phyloP scores from a whole-genome alignment of 2,888 invertebrate species.

The Girardia tigrina region DNA sequence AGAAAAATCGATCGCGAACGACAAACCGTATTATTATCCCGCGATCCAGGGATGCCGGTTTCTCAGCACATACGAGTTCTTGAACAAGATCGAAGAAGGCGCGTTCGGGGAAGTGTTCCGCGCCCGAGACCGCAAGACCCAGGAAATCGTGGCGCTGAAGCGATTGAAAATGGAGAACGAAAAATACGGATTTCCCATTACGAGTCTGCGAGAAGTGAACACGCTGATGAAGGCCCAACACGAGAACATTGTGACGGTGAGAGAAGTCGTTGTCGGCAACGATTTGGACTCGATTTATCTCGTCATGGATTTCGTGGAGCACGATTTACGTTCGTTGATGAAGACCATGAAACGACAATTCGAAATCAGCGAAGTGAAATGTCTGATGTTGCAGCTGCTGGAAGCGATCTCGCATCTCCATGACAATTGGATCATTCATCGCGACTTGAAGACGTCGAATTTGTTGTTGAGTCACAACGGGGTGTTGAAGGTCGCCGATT shows the following conservation, averaged over 20 bases:
- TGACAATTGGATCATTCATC: constrained; percentile 95
- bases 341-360: constrained; percentile 57
- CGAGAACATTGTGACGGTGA: constrained; percentile 85
- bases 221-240: constrained; percentile 87
- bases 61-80: constrained; percentile 91
- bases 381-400: constrained; percentile 75
- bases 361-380: constrained; percentile 67
- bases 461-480: constrained; percentile 78
- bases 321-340: constrained; percentile 91
- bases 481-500: constrained; percentile 62
- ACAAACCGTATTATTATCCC: background rate
- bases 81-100: constrained; percentile 94
- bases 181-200: constrained; percentile 97
- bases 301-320: constrained; percentile 99
- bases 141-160: constrained; percentile 92
- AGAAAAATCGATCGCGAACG: no score
- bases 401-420: constrained; percentile 86
- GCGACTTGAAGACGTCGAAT: constrained; percentile 95
- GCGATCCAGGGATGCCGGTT: constrained; percentile 68
- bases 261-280: constrained; percentile 92
- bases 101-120: constrained; percentile 96
- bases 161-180: constrained; percentile 98
- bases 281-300: constrained; percentile 81
- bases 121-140: constrained; percentile 80
- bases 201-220: constrained; percentile 90